phyloP scores from a whole-genome alignment of 2,888 invertebrate genomes.

The Myopa testacea region DNA sequence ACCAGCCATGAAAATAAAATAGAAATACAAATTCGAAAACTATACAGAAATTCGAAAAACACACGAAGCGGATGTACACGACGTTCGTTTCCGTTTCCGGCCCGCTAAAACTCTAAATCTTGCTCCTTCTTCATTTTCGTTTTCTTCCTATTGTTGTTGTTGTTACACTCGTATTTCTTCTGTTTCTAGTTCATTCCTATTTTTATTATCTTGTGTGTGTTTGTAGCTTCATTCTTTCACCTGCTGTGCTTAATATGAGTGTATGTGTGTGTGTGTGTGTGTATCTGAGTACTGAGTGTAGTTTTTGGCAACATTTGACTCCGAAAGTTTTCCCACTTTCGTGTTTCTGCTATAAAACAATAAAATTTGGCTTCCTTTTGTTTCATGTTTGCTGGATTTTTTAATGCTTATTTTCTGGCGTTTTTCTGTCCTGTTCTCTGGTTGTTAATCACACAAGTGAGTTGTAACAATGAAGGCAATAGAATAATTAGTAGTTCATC shows the following conservation, averaged over 20 bases:
- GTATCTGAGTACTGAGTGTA: background rate
- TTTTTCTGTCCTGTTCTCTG: too few species aligned
- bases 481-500: too few species aligned
- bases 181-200: background rate
- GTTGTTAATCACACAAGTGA: too few species aligned
- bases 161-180: background rate
- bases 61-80: conserved; percentile 56
- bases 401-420: too few species aligned
- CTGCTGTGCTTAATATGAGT: conserved; percentile 7
- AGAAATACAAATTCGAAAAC: background rate
- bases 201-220: background rate
- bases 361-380: too few species aligned
- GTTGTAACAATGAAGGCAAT: too few species aligned
- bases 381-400: too few species aligned
- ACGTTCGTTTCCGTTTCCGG: conserved; percentile 64
- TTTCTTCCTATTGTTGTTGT: background rate
- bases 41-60: background rate
- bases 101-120: conserved; percentile 41
- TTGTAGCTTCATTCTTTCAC: background rate
- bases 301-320: background rate
- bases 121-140: background rate
- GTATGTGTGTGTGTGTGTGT: conserved; percentile 23
- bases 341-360: background rate
- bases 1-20: background rate
- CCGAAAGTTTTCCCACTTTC: background rate